A percentile compares a stretch with the other conserved stretches of the same genome.
Evolutionary conservation across 2,113 vertebrate species (phyloP).

Genomic region (Ibidorhyncha struthersii): DNA sequence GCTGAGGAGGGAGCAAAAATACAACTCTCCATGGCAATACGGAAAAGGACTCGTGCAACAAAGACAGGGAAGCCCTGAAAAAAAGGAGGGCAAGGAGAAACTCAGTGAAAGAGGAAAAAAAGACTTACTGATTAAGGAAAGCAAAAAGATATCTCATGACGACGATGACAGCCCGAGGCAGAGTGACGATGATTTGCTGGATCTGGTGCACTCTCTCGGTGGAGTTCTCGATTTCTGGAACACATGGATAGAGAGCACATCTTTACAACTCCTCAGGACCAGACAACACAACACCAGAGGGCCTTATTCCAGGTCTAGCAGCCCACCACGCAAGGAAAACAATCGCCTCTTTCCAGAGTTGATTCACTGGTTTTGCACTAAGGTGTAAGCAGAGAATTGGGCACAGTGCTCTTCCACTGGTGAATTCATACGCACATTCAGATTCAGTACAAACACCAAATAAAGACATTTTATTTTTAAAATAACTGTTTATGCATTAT

Average conservation of each 20-base stretch:
- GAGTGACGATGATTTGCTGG: conserved; percentile 90
- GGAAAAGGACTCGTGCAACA: neutral
- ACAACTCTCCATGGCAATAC: neutral
- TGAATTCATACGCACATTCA: accelerated
- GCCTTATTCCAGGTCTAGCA: neutral
- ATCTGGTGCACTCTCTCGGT: conserved; percentile 93
- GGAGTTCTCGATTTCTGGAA: conserved; percentile 89
- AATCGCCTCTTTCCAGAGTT: neutral
- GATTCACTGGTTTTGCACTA: neutral
- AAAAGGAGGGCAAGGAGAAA: neutral
- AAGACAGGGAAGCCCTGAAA: neutral
- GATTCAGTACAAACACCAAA: neutral
- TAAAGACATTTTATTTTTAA: neutral
- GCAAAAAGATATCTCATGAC: conserved; percentile 99
- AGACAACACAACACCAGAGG: neutral
- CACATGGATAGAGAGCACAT: neutral
- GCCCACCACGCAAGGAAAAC: neutral
- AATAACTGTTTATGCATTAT: neutral
- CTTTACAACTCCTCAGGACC: neutral
- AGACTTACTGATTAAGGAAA: conserved; percentile 96
- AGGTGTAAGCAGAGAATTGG: neutral
- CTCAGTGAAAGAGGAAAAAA: neutral
- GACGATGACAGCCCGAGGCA: conserved; percentile 89
- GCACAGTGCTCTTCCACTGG: neutral
- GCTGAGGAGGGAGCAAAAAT: neutral